Conservation (phyloP, 2,888 invertebrate species). For the Parnassius smintheus region DNA sequence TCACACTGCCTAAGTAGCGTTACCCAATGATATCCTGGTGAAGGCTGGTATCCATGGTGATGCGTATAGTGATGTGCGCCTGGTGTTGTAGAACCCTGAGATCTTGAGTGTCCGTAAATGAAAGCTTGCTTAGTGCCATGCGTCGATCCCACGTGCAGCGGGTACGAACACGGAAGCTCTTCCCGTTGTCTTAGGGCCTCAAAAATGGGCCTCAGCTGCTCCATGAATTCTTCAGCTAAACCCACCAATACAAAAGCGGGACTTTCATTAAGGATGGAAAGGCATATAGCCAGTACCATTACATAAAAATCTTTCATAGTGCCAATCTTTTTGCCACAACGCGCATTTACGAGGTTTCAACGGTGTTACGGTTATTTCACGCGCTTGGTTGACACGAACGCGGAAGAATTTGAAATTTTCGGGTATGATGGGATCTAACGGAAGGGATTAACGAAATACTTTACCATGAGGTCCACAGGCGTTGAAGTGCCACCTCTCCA, state of each 20-base stretch:
- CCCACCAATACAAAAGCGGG: slow-evolving; percentile 75
- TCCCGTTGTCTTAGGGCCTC: slow-evolving; percentile 95
- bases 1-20: slow-evolving; percentile 70
- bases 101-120: slow-evolving; percentile 83
- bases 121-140: slow-evolving; percentile 82
- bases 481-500: slow-evolving; percentile 79
- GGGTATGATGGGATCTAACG: slow-evolving; percentile 67
- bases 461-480: slow-evolving; percentile 76
- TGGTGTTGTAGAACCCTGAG: slow-evolving; percentile 83
- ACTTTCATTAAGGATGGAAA: slow-evolving; percentile 64
- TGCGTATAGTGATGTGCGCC: slow-evolving; percentile 83
- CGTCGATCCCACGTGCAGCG: slow-evolving; percentile 90
- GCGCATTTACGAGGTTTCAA: slow-evolving; percentile 51
- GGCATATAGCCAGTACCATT: slow-evolving; percentile 48
- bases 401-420: slow-evolving; percentile 49
- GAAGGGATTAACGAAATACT: slow-evolving; percentile 71
- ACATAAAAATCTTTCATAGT: slow-evolving; percentile 67
- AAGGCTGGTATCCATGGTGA: slow-evolving; percentile 86
- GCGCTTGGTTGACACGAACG: slow-evolving; percentile 56
- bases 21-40: slow-evolving; percentile 90
- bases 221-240: slow-evolving; percentile 96
- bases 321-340: slow-evolving; percentile 73
- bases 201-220: slow-evolving; percentile 97
- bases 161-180: slow-evolving; percentile 94
- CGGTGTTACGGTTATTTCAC: slow-evolving; percentile 69